Evolutionary conservation across 2,113 vertebrate species (phyloP).

Genomic region (Alces alces): DNA sequence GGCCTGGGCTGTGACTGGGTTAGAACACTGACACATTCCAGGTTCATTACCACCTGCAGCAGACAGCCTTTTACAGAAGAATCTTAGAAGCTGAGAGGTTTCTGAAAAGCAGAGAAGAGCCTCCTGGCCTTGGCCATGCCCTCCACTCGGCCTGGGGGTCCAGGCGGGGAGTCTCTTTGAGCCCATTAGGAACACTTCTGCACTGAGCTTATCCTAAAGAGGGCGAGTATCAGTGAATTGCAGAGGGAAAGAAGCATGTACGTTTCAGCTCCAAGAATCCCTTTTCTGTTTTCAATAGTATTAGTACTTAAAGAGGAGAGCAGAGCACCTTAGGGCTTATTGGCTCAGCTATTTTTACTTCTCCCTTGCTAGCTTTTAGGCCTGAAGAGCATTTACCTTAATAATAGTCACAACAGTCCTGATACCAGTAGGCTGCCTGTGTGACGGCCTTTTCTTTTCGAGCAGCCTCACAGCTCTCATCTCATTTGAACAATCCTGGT

Average conservation of each 20-base stretch:
- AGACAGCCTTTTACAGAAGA: neutral
- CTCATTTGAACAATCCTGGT: neutral
- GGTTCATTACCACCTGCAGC: neutral
- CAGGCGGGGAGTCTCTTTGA: fast-evolving
- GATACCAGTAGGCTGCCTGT: neutral
- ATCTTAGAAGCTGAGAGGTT: neutral
- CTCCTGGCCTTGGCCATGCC: neutral
- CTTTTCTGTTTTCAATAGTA: neutral
- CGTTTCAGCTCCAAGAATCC: neutral
- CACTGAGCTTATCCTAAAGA: neutral
- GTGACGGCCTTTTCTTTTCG: neutral
- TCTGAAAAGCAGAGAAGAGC: neutral
- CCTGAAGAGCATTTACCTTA: neutral
- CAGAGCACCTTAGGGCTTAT: neutral
- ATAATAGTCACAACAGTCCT: neutral
- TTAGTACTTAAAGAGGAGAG: neutral
- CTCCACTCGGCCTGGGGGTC: neutral
- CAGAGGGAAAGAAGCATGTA: no score
- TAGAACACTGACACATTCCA: neutral
- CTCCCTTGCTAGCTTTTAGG: neutral
- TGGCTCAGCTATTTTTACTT: neutral
- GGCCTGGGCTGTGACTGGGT: neutral
- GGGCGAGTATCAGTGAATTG: fast-evolving
- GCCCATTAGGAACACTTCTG: neutral
- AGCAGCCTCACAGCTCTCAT: neutral